These are phyloP conservation scores for Thalassarche chlororhynchos DNA, from an alignment of 2,113 vertebrate genomes.

Conservation along the genomic window DNA sequence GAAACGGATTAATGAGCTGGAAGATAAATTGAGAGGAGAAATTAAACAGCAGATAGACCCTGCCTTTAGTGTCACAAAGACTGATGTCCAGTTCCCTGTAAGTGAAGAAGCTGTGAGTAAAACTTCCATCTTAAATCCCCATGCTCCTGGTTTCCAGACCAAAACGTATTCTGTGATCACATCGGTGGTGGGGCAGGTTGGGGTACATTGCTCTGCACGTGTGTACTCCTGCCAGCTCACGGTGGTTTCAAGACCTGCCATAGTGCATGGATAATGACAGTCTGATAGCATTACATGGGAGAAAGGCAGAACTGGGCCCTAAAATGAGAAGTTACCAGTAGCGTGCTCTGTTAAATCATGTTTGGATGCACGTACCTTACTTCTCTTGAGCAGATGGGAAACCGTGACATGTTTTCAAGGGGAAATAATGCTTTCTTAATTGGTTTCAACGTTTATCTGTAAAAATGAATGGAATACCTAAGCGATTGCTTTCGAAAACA, in stretches of 20 bases:
- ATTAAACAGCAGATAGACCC: slow-evolving; percentile 69
- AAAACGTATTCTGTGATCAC: background rate
- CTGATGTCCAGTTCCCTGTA: slow-evolving; percentile 50
- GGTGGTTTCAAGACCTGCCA: background rate
- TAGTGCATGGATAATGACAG: background rate
- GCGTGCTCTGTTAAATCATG: background rate
- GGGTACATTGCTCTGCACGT: fast-evolving
- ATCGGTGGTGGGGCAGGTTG: background rate
- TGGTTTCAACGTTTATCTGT: background rate
- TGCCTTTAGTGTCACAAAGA: slow-evolving; percentile 64
- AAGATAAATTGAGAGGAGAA: slow-evolving; percentile 70
- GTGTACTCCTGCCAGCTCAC: background rate
- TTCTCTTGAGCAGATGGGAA: background rate
- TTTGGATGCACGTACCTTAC: background rate
- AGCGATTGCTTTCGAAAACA: background rate
- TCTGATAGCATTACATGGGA: background rate
- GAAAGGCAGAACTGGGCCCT: background rate
- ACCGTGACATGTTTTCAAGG: background rate
- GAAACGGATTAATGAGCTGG: slow-evolving; percentile 71
- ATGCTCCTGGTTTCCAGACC: background rate
- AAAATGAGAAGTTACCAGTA: background rate
- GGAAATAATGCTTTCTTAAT: background rate
- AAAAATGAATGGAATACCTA: background rate
- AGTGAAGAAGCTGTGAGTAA: slow-evolving; percentile 18
- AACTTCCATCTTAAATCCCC: background rate